Percentiles rank a stretch among this genome's conserved stretches.
phyloP scores from a whole-genome alignment of 2,888 invertebrate genomes.

The Actias luna region DNA sequence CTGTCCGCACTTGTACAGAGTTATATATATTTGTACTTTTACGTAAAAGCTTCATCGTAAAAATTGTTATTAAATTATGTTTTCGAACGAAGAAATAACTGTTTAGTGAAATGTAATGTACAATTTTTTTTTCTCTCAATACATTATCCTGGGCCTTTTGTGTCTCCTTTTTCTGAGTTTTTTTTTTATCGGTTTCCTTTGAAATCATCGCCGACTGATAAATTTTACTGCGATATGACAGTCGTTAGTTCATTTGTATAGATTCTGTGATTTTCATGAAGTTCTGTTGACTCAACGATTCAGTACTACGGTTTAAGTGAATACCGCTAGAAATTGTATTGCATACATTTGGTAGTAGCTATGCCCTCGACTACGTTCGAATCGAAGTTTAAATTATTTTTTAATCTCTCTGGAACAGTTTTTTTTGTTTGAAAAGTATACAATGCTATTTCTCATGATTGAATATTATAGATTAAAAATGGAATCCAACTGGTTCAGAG shows the following conservation, averaged over 20 bases:
- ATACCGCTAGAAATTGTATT: too few relatives aligned
- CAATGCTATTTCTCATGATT: too few relatives aligned
- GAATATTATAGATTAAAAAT: too few relatives aligned
- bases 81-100: background rate
- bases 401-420: too few relatives aligned
- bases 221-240: background rate
- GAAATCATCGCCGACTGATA: background rate
- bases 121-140: too few relatives aligned
- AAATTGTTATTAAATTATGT: background rate
- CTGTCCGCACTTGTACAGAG: constrained; percentile 45
- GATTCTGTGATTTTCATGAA: background rate
- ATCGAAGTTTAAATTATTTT: too few relatives aligned
- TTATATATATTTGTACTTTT: constrained; percentile 59
- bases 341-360: too few relatives aligned
- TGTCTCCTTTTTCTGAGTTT: background rate
- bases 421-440: too few relatives aligned
- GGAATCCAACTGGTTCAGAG: too few relatives aligned
- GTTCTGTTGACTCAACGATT: background rate
- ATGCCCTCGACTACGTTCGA: too few relatives aligned
- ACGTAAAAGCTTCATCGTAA: constrained; percentile 26
- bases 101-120: too few relatives aligned
- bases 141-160: too few relatives aligned
- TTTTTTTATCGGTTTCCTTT: background rate
- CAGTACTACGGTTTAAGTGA: background rate
- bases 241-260: background rate